Percentiles rank a stretch among this genome's conserved stretches.
Conservation (phyloP, 2,888 invertebrate species). For the Pherbina coryleti region DNA sequence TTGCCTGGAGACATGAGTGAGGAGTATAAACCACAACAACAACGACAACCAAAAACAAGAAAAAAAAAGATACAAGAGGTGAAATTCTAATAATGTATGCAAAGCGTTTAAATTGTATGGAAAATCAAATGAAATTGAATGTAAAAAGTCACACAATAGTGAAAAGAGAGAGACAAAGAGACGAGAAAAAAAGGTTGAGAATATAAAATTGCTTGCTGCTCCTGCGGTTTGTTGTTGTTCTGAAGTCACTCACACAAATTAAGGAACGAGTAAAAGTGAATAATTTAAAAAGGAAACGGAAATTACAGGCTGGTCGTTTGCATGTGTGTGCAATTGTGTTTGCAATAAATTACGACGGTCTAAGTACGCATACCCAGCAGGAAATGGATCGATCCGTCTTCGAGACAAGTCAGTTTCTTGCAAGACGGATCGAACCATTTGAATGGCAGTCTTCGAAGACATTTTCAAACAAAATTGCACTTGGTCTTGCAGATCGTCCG, state of each 20-base stretch:
- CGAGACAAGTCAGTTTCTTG: no score
- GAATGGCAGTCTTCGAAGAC: no score
- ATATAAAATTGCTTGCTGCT: background rate
- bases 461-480: no score
- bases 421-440: no score
- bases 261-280: background rate
- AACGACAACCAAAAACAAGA: background rate
- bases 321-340: background rate
- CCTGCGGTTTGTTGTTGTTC: background rate
- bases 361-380: no score
- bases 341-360: no score
- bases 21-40: background rate
- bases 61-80: background rate
- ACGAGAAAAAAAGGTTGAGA: background rate
- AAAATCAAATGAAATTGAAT: background rate
- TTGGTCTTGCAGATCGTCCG: no score
- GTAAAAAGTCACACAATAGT: background rate
- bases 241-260: background rate
- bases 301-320: background rate
- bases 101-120: background rate
- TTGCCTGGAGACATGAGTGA: background rate
- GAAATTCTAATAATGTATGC: background rate
- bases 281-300: constrained; percentile 16
- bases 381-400: no score
- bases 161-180: background rate